A percentile compares a stretch with the other conserved stretches of the same genome.
phyloP scores from a whole-genome alignment of 2,888 invertebrate species.

The Volucella zonaria region DNA sequence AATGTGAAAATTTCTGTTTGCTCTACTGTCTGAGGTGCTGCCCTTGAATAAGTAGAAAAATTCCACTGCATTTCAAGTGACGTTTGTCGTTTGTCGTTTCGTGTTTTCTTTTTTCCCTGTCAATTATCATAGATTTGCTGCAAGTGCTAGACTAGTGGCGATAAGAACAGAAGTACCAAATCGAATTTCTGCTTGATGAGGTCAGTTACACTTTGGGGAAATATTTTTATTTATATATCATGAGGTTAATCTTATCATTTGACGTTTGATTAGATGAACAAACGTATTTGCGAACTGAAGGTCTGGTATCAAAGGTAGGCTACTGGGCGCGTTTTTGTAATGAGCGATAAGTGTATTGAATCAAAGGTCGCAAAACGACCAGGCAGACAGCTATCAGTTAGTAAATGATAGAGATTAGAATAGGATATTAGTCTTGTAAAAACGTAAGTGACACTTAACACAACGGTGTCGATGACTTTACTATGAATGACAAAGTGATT shows the following conservation, averaged over 20 bases:
- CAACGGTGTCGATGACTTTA: too few species aligned
- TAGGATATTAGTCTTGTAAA: too few species aligned
- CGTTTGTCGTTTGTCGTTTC: conserved; percentile 5
- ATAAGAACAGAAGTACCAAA: conserved; percentile 11
- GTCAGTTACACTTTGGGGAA: conserved; percentile 25
- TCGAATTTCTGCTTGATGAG: conserved; percentile 20
- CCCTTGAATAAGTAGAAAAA: conserved; percentile 26
- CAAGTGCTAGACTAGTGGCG: conserved; percentile 2
- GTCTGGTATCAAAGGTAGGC: too few species aligned
- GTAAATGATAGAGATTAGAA: not conserved
- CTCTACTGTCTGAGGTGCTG: conserved; percentile 8
- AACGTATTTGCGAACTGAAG: too few species aligned
- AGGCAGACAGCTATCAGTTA: too few species aligned
- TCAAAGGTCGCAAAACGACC: not conserved
- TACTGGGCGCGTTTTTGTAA: not conserved
- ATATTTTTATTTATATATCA: not conserved
- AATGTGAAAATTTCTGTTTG: conserved; percentile 14
- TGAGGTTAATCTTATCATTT: conserved; percentile 1
- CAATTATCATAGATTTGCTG: conserved; percentile 19
- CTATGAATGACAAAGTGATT: too few species aligned
- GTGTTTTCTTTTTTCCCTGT: not conserved
- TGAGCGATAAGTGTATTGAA: not conserved
- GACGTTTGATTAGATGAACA: too few species aligned
- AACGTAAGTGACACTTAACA: too few species aligned
- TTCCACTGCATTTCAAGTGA: conserved; percentile 25